Evolutionary conservation across 2,113 vertebrate genomes (phyloP).

Genomic region (Sula dactylatra): DNA sequence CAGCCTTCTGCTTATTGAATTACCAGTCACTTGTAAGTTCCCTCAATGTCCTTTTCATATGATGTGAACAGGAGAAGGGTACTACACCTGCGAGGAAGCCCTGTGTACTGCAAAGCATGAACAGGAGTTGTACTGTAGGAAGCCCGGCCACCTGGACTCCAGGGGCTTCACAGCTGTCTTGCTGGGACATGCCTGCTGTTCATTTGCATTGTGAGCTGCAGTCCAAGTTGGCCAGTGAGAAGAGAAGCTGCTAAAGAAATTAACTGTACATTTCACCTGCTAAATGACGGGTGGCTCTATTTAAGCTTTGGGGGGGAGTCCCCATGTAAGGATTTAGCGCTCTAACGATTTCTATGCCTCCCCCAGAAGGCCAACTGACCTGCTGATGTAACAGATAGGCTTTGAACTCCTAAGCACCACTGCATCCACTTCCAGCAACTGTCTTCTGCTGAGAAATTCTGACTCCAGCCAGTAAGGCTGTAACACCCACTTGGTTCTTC

Average conservation of each 20-base stretch:
- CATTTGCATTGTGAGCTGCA: constrained; percentile 31
- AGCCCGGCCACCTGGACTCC: neutral
- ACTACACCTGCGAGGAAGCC: neutral
- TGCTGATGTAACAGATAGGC: constrained; percentile 20
- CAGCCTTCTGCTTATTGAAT: neutral
- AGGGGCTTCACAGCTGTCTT: neutral
- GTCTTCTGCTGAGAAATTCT: constrained; percentile 21
- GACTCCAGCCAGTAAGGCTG: constrained; percentile 45
- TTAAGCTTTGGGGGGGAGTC: constrained; percentile 22
- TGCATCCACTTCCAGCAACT: constrained; percentile 38
- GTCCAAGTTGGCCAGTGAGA: constrained; percentile 43
- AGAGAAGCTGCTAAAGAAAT: constrained; percentile 31
- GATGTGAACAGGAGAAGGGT: neutral
- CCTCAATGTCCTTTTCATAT: neutral
- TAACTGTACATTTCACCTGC: constrained; percentile 19
- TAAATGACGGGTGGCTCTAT: neutral
- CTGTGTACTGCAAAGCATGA: neutral
- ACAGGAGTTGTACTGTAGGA: neutral
- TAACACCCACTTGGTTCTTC: constrained; percentile 19
- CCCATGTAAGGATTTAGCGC: neutral
- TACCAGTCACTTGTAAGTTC: neutral
- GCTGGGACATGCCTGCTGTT: neutral
- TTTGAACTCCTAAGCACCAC: constrained; percentile 45
- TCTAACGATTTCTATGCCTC: neutral
- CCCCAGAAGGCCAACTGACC: constrained; percentile 15